Evolutionary conservation across 2,113 vertebrate species (phyloP).

Genomic region (Calonectris borealis): DNA sequence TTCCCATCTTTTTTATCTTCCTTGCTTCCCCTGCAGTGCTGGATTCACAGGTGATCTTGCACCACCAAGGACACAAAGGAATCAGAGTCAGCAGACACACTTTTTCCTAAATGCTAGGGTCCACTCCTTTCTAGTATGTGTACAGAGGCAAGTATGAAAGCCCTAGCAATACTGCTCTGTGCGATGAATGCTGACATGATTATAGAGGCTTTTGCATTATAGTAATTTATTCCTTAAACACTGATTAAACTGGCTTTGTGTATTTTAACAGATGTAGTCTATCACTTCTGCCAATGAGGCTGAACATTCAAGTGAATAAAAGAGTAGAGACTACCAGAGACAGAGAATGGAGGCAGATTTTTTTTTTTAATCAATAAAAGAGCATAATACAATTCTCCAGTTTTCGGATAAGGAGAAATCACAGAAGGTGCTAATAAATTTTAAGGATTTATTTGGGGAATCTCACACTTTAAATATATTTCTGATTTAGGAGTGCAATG

Average conservation of each 20-base stretch:
- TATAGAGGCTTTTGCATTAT: background rate
- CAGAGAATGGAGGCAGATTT: background rate
- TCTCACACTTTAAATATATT: background rate
- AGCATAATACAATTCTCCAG: background rate
- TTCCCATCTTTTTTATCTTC: background rate
- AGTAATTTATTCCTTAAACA: background rate
- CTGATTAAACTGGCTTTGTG: background rate
- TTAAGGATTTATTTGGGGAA: background rate
- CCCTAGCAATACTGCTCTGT: background rate
- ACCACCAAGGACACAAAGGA: background rate
- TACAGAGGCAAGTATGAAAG: background rate
- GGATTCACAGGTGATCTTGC: background rate
- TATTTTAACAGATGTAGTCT: background rate
- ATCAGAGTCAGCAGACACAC: rapidly evolving
- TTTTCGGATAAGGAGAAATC: background rate
- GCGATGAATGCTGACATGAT: background rate
- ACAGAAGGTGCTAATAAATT: background rate
- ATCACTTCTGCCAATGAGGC: background rate
- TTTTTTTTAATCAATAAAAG: background rate
- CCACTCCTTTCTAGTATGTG: background rate
- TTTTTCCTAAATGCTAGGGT: background rate
- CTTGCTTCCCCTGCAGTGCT: background rate
- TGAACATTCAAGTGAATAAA: background rate
- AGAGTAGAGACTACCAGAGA: background rate
- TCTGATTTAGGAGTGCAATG: background rate